These are phyloP conservation scores for Drosophila elegans DNA, from an alignment of 1,140 invertebrate genomes.

Conservation along the genomic window DNA sequence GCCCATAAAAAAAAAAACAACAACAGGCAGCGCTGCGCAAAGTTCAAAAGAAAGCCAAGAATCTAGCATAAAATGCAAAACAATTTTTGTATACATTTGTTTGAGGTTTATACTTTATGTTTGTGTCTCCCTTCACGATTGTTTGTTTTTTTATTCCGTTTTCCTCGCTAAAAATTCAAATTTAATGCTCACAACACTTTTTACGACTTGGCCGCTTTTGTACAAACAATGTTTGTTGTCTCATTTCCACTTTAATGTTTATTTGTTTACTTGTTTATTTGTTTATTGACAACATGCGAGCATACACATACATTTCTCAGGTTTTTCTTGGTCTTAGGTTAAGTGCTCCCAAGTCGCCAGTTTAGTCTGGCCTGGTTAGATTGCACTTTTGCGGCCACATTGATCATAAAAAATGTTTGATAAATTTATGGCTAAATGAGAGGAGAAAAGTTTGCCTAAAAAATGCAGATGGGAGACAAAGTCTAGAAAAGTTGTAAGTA, in stretches of 20 bases:
- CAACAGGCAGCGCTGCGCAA: conserved; percentile 5
- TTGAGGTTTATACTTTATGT: conserved; percentile 58
- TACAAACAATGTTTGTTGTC: conserved; percentile 43
- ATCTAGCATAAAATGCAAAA: conserved; percentile 59
- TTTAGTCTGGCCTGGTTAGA: conserved; percentile 37
- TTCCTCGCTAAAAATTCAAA: conserved; percentile 40
- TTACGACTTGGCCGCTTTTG: conserved; percentile 61
- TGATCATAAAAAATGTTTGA: conserved; percentile 64
- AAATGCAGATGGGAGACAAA: conserved; percentile 17
- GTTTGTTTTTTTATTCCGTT: conserved; percentile 5
- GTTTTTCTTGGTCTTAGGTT: conserved; percentile 5
- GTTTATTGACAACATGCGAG: conserved; percentile 44
- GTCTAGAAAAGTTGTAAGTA: conserved; percentile 25
- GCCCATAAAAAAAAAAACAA: conserved; percentile 43
- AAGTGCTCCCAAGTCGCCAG: conserved; percentile 61
- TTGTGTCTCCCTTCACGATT: conserved; percentile 19
- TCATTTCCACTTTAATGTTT: conserved; percentile 19
- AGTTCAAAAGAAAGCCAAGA: conserved; percentile 47
- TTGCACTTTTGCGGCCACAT: conserved; percentile 62
- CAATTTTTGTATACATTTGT: conserved; percentile 50
- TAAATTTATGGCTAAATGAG: conserved; percentile 26
- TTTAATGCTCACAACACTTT: conserved; percentile 57
- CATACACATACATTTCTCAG: conserved; percentile 40
- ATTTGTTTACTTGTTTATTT: conserved; percentile 44
- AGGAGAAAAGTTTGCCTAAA: not conserved